Percentiles rank a stretch among this genome's conserved stretches.
phyloP scores from a whole-genome alignment of 1,140 invertebrate species.

The Drosophila tristis region DNA sequence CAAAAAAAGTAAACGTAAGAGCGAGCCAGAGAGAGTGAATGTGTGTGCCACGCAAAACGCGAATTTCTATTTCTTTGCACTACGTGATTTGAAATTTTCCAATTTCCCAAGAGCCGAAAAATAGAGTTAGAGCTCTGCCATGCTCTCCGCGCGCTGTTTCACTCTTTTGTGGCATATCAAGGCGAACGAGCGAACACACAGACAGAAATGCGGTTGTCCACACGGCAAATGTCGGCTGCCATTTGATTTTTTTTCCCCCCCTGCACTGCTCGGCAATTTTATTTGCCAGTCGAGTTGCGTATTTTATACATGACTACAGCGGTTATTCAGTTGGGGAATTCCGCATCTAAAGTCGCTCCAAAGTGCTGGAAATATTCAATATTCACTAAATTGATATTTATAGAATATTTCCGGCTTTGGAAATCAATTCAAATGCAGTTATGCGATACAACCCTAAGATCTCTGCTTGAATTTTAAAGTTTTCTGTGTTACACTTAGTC shows the following conservation, averaged over 20 bases:
- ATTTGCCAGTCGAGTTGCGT: conserved; percentile 61
- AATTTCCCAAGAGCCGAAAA: conserved; percentile 68
- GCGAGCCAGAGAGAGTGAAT: not conserved
- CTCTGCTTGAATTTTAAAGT: no score
- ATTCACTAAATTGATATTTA: conserved; percentile 2
- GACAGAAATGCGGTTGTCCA: conserved; percentile 42
- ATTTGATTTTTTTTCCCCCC: conserved; percentile 48
- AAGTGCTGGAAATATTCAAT: conserved; percentile 4
- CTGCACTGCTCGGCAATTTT: conserved; percentile 40
- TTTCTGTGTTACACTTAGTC: conserved; percentile 9
- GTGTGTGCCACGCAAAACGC: conserved; percentile 48
- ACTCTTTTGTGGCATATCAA: conserved; percentile 44
- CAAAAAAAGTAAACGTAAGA: conserved; percentile 11
- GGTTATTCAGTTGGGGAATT: conserved; percentile 14
- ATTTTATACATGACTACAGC: conserved; percentile 57
- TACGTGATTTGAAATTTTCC: conserved; percentile 80
- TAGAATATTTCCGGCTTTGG: no score
- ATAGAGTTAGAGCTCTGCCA: conserved; percentile 50
- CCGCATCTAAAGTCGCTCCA: no score
- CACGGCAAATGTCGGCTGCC: conserved; percentile 46
- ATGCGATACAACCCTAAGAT: no score
- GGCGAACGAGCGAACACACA: conserved; percentile 24
- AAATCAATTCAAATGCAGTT: no score
- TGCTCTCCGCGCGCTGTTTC: conserved; percentile 22
- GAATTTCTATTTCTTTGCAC: conserved; percentile 72